phyloP scores from a whole-genome alignment of 2,797 vertebrate genomes.

The Emydoidea blandingii region DNA sequence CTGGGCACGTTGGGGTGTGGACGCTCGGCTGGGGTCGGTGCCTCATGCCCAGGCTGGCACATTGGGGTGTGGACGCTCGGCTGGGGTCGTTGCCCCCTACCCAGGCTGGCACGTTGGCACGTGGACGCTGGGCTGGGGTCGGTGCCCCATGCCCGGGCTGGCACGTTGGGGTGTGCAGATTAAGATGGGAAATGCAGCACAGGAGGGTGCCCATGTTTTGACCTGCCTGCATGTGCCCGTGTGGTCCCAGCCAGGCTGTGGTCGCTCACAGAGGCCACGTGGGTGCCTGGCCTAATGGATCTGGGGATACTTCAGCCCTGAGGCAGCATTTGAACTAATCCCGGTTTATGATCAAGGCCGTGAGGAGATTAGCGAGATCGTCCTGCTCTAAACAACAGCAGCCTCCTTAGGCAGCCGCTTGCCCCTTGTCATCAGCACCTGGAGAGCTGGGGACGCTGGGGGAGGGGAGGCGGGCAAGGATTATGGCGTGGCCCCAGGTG shows the following conservation, averaged over 20 bases:
- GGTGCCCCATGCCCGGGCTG: too few species aligned
- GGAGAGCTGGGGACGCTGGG: neutral
- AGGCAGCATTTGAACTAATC: neutral
- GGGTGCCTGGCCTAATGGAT: neutral
- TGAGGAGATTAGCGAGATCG: neutral
- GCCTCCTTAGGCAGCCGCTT: neutral
- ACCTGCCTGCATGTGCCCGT: neutral
- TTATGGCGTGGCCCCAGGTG: neutral
- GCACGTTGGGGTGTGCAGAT: neutral
- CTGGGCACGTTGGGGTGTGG: neutral
- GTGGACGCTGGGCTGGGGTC: neutral
- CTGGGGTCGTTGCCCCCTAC: neutral
- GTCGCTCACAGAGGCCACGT: neutral
- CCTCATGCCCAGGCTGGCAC: too few species aligned
- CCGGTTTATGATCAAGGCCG: neutral
- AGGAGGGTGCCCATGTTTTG: fast-evolving
- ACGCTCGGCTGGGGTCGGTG: neutral
- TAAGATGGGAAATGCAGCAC: neutral
- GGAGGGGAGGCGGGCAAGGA: neutral
- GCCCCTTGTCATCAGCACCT: neutral
- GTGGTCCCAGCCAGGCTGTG: neutral
- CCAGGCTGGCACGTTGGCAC: neutral
- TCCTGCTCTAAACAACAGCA: neutral
- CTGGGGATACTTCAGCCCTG: neutral
- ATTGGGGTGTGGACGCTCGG: neutral